Conservation (phyloP, 2,888 invertebrate species). For the Acrobasis suavella region DNA sequence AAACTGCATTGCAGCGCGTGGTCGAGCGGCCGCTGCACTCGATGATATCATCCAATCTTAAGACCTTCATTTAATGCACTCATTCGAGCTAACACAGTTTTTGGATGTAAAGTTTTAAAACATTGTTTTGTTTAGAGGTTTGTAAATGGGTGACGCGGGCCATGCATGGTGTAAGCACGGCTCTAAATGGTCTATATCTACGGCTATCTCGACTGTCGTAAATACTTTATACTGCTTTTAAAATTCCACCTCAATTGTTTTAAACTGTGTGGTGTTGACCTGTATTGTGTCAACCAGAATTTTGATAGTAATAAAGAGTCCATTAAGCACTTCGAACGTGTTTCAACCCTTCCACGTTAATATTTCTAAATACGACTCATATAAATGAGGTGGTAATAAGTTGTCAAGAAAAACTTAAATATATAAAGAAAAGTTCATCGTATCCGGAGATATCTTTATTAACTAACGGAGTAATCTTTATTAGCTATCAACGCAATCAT, state of each 20-base stretch:
- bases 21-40: constrained; percentile 24
- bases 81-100: not conserved
- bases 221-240: too few species aligned
- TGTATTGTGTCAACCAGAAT: not conserved
- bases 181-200: not conserved
- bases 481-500: not conserved
- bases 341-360: too few species aligned
- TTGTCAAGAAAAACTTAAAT: not conserved
- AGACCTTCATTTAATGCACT: constrained; percentile 2
- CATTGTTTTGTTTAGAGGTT: not conserved
- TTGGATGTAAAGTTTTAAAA: not conserved
- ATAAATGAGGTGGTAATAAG: not conserved
- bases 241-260: too few species aligned
- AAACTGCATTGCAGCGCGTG: constrained; percentile 25
- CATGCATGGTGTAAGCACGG: not conserved
- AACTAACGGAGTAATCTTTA: too few species aligned
- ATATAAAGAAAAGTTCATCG: not conserved
- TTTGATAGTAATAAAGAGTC: not conserved
- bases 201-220: too few species aligned
- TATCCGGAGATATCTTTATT: constrained; percentile 8
- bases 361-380: too few species aligned
- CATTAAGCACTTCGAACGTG: too few species aligned
- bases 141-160: not conserved
- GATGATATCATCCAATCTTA: constrained; percentile 22
- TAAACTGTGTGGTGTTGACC: too few species aligned